A percentile compares a stretch with the other conserved stretches of the same genome.
phyloP scores from a whole-genome alignment of 2,113 vertebrate genomes.

The Motacilla alba region DNA sequence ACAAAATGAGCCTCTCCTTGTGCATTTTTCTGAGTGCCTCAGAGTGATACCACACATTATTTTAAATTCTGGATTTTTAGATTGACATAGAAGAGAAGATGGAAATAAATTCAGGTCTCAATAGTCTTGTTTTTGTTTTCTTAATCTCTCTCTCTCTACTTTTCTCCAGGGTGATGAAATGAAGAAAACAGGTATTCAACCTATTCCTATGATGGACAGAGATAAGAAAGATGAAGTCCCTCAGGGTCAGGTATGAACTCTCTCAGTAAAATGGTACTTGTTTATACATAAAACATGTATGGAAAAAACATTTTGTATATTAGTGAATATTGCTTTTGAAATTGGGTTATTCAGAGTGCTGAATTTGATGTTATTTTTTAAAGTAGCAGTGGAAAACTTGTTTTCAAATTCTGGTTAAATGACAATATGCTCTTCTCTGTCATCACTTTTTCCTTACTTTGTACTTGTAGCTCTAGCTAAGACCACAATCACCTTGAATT shows the following conservation, averaged over 20 bases:
- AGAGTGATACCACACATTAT: background rate
- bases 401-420: background rate
- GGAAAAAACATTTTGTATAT: background rate
- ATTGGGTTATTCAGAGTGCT: background rate
- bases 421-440: background rate
- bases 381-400: background rate
- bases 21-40: background rate
- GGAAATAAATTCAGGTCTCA: background rate
- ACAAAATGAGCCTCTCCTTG: background rate
- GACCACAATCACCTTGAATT: background rate
- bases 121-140: background rate
- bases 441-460: background rate
- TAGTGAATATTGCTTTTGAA: background rate
- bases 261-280: background rate
- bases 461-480: background rate
- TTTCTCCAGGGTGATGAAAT: constrained; percentile 90
- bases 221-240: constrained; percentile 95
- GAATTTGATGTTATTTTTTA: background rate
- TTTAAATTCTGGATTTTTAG: background rate
- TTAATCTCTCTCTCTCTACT: background rate
- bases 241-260: constrained; percentile 88
- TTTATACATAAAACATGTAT: background rate
- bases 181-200: constrained; percentile 97
- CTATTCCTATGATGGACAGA: constrained; percentile 98
- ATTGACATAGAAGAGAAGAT: background rate